These are phyloP conservation scores for Drosophila fuyamai DNA, from an alignment of 1,140 invertebrate species.

Conservation along the genomic window DNA sequence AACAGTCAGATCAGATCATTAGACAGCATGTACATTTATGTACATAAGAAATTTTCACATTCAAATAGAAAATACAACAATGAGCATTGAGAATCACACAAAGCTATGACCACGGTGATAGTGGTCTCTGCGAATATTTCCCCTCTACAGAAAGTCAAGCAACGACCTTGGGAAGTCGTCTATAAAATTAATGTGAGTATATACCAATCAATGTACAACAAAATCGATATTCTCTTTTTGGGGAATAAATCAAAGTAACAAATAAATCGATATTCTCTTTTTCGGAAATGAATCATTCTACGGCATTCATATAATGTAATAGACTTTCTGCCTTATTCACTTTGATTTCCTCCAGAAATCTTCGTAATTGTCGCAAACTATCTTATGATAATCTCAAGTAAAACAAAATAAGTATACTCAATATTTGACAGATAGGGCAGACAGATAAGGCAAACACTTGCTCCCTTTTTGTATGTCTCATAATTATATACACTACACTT, in stretches of 20 bases:
- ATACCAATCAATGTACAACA: not conserved
- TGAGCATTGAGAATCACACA: constrained; percentile 11
- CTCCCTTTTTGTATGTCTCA: too few relatives aligned
- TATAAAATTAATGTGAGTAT: constrained; percentile 23
- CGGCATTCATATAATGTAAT: constrained; percentile 14
- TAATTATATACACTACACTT: too few relatives aligned
- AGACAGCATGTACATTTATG: not conserved
- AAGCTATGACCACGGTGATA: constrained; percentile 8
- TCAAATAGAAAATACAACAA: constrained; percentile 26
- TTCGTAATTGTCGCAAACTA: not conserved
- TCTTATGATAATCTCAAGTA: constrained; percentile 3
- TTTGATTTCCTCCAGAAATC: constrained; percentile 6
- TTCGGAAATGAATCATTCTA: constrained; percentile 21
- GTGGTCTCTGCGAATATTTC: constrained; percentile 3
- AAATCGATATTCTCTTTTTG: constrained; percentile 11
- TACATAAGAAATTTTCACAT: constrained; percentile 33
- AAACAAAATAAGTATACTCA: constrained; percentile 10
- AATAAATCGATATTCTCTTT: constrained; percentile 4
- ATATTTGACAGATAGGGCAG: constrained; percentile 23
- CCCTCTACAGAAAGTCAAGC: constrained; percentile 22
- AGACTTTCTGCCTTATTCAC: constrained; percentile 6
- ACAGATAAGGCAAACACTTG: too few relatives aligned
- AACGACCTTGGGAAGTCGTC: constrained; percentile 35
- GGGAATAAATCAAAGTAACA: not conserved
- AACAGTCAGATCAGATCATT: not conserved